These are phyloP conservation scores for Chydorus sphaericus DNA, from an alignment of 2,888 invertebrate species.

Conservation along the genomic window DNA sequence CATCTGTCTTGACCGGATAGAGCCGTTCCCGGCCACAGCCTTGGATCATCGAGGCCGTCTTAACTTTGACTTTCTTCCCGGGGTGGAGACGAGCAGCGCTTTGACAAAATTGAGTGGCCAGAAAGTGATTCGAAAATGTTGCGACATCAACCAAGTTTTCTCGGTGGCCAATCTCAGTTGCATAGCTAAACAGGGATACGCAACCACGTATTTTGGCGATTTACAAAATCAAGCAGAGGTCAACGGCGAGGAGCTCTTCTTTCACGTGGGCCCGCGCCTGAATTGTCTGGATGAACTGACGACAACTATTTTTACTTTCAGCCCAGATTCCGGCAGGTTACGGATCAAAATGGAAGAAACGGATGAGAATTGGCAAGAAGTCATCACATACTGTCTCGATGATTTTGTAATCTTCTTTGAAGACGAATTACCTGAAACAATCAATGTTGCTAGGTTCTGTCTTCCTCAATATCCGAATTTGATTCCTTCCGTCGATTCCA, in stretches of 20 bases:
- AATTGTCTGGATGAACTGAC: neutral
- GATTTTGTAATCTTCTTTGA: neutral
- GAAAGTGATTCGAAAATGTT: conserved; percentile 12
- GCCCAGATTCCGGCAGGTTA: neutral
- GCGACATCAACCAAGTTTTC: conserved; percentile 1
- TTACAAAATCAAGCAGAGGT: neutral
- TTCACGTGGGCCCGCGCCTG: neutral
- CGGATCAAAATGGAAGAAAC: neutral
- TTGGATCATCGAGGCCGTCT: conserved; percentile 1
- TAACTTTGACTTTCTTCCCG: neutral
- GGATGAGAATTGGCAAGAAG: neutral
- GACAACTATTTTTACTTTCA: neutral
- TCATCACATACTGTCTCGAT: conserved; percentile 10
- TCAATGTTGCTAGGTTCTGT: neutral
- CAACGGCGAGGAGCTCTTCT: neutral
- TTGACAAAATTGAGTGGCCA: neutral
- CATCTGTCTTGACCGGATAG: neutral
- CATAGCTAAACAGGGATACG: neutral
- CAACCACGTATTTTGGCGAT: neutral
- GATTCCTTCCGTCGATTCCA: neutral
- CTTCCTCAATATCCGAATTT: neutral
- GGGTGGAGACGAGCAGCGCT: neutral
- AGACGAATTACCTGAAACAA: neutral
- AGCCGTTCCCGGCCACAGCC: neutral
- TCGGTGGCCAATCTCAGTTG: neutral